Evolutionary conservation across 1,140 invertebrate species (phyloP).

Genomic region (Lepidotrigona ventralis): DNA sequence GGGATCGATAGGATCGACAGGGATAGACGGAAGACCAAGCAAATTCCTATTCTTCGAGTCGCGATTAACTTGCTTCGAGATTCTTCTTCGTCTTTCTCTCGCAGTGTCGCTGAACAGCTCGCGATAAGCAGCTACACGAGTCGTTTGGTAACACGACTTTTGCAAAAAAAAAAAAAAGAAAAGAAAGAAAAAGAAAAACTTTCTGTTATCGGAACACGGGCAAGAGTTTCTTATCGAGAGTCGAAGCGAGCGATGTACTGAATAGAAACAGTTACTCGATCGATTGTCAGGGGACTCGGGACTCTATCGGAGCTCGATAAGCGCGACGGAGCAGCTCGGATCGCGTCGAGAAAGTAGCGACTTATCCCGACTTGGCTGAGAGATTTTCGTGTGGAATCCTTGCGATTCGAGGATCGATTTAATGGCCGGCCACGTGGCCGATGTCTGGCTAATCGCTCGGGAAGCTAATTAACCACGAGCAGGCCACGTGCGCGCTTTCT

Average conservation of each 20-base stretch:
- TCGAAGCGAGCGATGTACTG: conserved; percentile 4
- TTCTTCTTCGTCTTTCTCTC: too few relatives aligned
- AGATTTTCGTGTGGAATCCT: conserved; percentile 51
- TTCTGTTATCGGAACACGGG: background rate
- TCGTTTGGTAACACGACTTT: background rate
- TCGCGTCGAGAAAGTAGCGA: conserved; percentile 51
- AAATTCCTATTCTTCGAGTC: too few relatives aligned
- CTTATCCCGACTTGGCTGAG: conserved; percentile 13
- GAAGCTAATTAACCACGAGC: conserved; percentile 64
- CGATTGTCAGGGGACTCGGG: conserved; percentile 6
- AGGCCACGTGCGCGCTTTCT: conserved; percentile 71
- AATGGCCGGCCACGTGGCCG: conserved; percentile 59
- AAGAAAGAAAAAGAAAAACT: background rate
- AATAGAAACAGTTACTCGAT: conserved; percentile 41
- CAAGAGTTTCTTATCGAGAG: conserved; percentile 12
- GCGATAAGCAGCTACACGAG: conserved; percentile 20
- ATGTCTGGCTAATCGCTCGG: conserved; percentile 50
- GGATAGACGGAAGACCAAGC: too few relatives aligned
- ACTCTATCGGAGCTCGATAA: conserved; percentile 39
- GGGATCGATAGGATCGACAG: too few relatives aligned
- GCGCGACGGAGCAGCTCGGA: conserved; percentile 28
- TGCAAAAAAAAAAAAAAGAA: too few relatives aligned
- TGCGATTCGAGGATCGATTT: conserved; percentile 57
- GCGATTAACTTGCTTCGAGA: too few relatives aligned
- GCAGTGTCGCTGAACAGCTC: background rate